Evolutionary conservation across 2,113 vertebrate genomes (phyloP).

Genomic region (Megaceryle torquata): DNA sequence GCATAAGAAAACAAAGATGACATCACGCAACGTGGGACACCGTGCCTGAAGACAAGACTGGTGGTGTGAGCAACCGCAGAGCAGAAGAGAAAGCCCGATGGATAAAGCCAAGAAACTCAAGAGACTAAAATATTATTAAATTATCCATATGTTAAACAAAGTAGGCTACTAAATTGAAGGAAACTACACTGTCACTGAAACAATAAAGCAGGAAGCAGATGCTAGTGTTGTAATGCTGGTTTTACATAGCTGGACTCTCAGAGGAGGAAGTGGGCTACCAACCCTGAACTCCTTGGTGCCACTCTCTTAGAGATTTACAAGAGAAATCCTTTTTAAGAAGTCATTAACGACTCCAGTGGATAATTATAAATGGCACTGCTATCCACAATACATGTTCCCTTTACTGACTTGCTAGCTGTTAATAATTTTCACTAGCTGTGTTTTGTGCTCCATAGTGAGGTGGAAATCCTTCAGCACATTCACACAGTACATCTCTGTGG

Average conservation of each 20-base stretch:
- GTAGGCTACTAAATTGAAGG: background rate
- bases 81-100: background rate
- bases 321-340: background rate
- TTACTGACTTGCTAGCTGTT: background rate
- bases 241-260: background rate
- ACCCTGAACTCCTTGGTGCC: background rate
- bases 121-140: background rate
- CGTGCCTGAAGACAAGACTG: fast-evolving
- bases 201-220: background rate
- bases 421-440: background rate
- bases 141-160: background rate
- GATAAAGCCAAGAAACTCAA: background rate
- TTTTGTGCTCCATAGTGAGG: background rate
- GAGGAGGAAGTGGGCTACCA: background rate
- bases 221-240: background rate
- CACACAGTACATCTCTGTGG: background rate
- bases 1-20: background rate
- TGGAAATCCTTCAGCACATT: background rate
- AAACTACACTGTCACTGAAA: background rate
- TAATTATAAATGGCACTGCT: background rate
- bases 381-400: background rate
- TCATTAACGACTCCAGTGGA: background rate
- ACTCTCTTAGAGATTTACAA: background rate
- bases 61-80: background rate
- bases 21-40: background rate